Evolutionary conservation across 2,888 invertebrate species (phyloP), one percentile per base, ranked within the genome.

Genomic region (Erebia epiphron): DNA sequence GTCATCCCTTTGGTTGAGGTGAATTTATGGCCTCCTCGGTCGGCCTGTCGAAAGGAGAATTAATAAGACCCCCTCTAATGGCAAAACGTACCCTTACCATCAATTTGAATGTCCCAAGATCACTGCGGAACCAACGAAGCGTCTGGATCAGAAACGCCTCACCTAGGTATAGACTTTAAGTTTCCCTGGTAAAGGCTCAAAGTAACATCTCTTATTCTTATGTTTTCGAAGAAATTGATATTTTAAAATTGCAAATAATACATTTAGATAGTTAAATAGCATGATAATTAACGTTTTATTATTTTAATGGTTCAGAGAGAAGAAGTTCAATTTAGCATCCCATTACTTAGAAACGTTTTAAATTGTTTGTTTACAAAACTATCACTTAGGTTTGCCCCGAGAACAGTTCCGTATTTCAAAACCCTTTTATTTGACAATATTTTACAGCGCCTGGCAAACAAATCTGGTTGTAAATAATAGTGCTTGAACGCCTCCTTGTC

Each of bases 31-130:
- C 89, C 90, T 90, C 84, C 89, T 91, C 92, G 92, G 91, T 87
- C 87, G 91, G 91, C 88, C 91, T 92, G 92, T 92, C 92, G 92
- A 93, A 93, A 93, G 91, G 91, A 91, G 90, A 93, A 93, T 93
- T 92, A 92, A 92, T 93, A 93, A 92, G 92, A 89, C 91, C 91
- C 89, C 88, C 89, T 89, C 89, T 93, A 93, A 93, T 93, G 93
- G 90, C 91, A 89, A 91, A 92, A 90, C 90, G 91, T 91, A 91
- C 92, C 93, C 93, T 90, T 83, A 86, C 92, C 92, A 92, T 92
- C 91, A 90, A 92, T 92, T 92, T 92, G 90, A 92, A 92, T 92
- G 90, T 87, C 87, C 90, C 86, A 88, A 89, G 89, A 92, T 91
- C 89, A 90, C 86, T 80, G 82, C 80, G 86, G 86, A 35, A 84